Evolutionary conservation across 2,888 invertebrate genomes (phyloP).

Genomic region (Dasysyrphus tricinctus): DNA sequence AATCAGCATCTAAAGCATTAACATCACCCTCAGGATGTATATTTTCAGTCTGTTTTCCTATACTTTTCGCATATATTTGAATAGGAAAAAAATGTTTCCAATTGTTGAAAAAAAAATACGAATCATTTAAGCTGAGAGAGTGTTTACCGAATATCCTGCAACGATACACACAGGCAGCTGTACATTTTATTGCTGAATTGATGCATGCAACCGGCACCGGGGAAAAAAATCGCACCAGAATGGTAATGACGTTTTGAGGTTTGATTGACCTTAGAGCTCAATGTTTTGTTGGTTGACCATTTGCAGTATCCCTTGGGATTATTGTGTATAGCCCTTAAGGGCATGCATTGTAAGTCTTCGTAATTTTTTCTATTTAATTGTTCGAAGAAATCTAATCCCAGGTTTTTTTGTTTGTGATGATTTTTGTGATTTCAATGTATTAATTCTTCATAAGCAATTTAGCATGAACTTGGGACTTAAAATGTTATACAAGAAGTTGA

Average conservation of each 20-base stretch:
- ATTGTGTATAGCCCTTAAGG: background rate
- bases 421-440: background rate
- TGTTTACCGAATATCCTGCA: constrained; percentile 72
- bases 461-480: background rate
- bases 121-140: constrained; percentile 52
- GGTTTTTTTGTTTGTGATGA: background rate
- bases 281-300: constrained; percentile 74
- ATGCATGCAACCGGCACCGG: constrained; percentile 63
- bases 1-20: constrained; percentile 43
- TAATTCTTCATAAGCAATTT: constrained; percentile 13
- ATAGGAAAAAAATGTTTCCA: constrained; percentile 64
- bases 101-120: constrained; percentile 30
- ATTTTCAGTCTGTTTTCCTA: constrained; percentile 16
- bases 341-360: constrained; percentile 20
- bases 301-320: constrained; percentile 64
- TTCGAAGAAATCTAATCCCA: constrained; percentile 7
- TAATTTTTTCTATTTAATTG: constrained; percentile 17
- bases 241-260: constrained; percentile 68
- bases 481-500: background rate
- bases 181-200: constrained; percentile 72
- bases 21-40: constrained; percentile 38
- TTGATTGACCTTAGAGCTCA: constrained; percentile 68
- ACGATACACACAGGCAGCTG: constrained; percentile 64
- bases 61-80: constrained; percentile 49
- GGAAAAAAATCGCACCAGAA: constrained; percentile 57